Evolutionary conservation across 1,140 invertebrate genomes (phyloP).

Genomic region (Cyphomyrmex costatus): DNA sequence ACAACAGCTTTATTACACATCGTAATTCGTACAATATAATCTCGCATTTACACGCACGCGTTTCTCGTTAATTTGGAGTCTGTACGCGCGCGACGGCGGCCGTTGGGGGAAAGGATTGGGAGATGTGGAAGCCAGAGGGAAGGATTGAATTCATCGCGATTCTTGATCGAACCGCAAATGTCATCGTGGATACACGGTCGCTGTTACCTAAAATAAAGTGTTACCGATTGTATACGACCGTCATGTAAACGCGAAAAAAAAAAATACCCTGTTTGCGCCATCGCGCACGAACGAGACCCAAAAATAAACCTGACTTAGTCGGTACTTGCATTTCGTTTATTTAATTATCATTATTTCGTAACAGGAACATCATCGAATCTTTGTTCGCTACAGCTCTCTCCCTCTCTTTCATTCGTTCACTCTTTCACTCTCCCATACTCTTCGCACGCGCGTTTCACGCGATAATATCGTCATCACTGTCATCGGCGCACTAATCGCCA

Average conservation of each 20-base stretch:
- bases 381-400: slow-evolving; percentile 79
- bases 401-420: background rate
- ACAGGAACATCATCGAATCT: slow-evolving; percentile 87
- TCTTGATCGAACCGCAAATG: slow-evolving; percentile 9
- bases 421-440: background rate
- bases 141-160: background rate
- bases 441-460: slow-evolving; percentile 33
- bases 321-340: slow-evolving; percentile 79
- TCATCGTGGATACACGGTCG: background rate
- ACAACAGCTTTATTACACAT: slow-evolving; percentile 83
- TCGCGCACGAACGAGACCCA: slow-evolving; percentile 67
- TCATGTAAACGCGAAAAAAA: background rate
- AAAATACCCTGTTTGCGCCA: slow-evolving; percentile 9
- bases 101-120: slow-evolving; percentile 1
- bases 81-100: slow-evolving; percentile 55
- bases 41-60: slow-evolving; percentile 75
- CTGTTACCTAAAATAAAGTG: slow-evolving; percentile 1
- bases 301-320: slow-evolving; percentile 83
- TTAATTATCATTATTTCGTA: slow-evolving; percentile 84
- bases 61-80: slow-evolving; percentile 63
- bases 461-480: slow-evolving; percentile 73
- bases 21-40: slow-evolving; percentile 78
- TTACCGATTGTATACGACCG: background rate
- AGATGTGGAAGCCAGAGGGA: background rate
- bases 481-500: slow-evolving; percentile 58